These are phyloP conservation scores for Ptyas mucosa DNA, from an alignment of 2,113 vertebrate genomes.

Conservation along the genomic window DNA sequence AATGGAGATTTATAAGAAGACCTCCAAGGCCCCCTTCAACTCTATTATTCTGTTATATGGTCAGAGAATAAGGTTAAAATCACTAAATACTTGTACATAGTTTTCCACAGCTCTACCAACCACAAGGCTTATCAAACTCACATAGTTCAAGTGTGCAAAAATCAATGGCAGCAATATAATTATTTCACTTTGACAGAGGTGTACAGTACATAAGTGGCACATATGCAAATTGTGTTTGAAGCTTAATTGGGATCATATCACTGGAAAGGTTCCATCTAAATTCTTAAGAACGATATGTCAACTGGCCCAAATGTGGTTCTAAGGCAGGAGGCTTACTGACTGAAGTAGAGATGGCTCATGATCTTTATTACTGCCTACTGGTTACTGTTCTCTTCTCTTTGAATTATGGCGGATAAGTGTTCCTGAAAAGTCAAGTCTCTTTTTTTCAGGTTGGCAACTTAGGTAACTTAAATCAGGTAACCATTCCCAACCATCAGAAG, in stretches of 20 bases:
- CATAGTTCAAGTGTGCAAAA: neutral
- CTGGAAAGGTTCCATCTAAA: neutral
- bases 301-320: neutral
- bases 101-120: neutral
- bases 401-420: neutral
- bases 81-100: neutral
- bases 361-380: neutral
- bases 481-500: neutral
- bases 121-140: neutral
- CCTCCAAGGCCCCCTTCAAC: neutral
- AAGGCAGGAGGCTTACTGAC: neutral
- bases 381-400: neutral
- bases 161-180: neutral
- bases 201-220: neutral
- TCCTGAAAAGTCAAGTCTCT: neutral
- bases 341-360: neutral
- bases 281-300: neutral
- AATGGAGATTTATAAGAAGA: neutral
- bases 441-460: neutral
- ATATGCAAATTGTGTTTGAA: neutral
- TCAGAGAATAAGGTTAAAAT: neutral
- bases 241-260: neutral
- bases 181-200: neutral
- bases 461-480: neutral
- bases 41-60: neutral